Percentiles rank a stretch among this genome's conserved stretches.
phyloP scores from a whole-genome alignment of 2,888 invertebrate species.

The Diaphora mendica region DNA sequence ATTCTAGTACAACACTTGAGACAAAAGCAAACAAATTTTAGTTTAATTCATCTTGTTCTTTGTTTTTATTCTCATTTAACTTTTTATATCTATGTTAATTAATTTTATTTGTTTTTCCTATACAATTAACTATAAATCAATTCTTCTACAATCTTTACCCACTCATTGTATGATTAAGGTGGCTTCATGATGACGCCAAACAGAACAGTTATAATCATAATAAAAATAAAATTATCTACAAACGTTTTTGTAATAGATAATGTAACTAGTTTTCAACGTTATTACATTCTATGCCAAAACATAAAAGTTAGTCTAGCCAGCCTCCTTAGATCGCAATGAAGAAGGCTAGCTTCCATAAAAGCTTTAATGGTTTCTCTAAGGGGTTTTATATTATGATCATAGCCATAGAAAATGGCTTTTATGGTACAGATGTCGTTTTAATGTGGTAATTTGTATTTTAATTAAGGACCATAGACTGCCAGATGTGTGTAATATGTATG shows the following conservation, averaged over 20 bases:
- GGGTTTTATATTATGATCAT: constrained; percentile 14
- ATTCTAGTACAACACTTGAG: too few species aligned
- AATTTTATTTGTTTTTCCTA: too few species aligned
- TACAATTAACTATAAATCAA: too few species aligned
- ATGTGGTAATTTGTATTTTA: constrained; percentile 19
- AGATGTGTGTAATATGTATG: constrained; percentile 4
- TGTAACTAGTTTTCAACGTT: background rate
- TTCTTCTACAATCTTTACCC: too few species aligned
- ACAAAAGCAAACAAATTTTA: too few species aligned
- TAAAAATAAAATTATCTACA: background rate
- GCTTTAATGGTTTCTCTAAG: constrained; percentile 7
- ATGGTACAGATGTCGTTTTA: constrained; percentile 21
- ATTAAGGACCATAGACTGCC: constrained; percentile 1
- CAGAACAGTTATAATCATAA: background rate
- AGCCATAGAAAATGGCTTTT: constrained; percentile 1
- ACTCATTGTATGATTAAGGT: too few species aligned
- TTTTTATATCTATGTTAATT: too few species aligned
- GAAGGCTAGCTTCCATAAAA: constrained; percentile 9
- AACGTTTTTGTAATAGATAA: background rate
- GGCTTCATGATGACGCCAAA: too few species aligned
- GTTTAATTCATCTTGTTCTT: too few species aligned
- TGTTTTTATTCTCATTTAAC: too few species aligned
- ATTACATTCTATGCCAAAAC: background rate
- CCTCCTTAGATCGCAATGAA: background rate
- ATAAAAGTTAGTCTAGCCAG: too few species aligned